Percentiles rank a stretch among this genome's conserved stretches.
phyloP scores from a whole-genome alignment of 2,797 vertebrate genomes.

The Buceros bicornis region DNA sequence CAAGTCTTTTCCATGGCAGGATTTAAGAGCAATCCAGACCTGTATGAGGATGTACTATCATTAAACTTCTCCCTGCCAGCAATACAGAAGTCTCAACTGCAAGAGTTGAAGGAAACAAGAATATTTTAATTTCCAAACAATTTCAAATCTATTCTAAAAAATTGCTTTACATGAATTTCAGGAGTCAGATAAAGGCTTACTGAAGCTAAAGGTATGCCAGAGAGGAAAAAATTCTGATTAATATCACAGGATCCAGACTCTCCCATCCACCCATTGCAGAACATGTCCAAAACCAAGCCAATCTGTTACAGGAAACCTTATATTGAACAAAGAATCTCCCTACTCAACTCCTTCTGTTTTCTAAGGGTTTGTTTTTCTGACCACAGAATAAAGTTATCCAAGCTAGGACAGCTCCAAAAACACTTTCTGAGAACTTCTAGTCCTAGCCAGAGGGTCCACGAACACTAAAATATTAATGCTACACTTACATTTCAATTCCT shows the following conservation, averaged over 20 bases:
- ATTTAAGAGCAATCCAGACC: background rate
- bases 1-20: background rate
- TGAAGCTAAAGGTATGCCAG: background rate
- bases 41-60: background rate
- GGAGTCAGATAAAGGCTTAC: background rate
- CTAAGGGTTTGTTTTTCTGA: background rate
- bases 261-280: background rate
- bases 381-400: background rate
- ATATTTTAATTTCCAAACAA: background rate
- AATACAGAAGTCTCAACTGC: background rate
- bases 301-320: constrained; percentile 18
- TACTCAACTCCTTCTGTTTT: background rate
- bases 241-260: constrained; percentile 24
- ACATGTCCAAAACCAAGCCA: background rate
- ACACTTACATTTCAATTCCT: background rate
- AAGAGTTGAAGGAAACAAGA: background rate
- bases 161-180: background rate
- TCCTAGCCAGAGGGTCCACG: background rate
- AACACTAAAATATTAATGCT: background rate
- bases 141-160: background rate
- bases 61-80: background rate
- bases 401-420: background rate
- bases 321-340: constrained; percentile 9
- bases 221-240: background rate
- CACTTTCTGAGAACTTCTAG: background rate